A percentile compares a stretch with the other conserved stretches of the same genome.
Conservation (phyloP, 2,797 vertebrate species). For the Myotis myotis region DNA sequence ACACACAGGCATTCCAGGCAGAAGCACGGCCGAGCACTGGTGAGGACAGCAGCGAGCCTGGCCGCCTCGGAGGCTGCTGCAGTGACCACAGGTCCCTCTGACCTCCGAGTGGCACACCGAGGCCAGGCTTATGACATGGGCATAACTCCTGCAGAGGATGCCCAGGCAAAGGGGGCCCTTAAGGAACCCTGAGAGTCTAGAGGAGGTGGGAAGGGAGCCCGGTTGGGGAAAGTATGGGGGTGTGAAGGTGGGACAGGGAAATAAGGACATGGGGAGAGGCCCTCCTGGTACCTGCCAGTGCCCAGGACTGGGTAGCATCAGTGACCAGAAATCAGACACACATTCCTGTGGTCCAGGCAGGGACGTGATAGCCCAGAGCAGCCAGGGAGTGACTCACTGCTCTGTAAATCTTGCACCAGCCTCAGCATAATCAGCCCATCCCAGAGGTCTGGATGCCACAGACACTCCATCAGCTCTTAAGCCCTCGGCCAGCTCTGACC, state of each 20-base stretch:
- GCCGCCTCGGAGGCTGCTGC: not conserved
- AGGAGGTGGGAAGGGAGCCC: not conserved
- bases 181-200: not conserved
- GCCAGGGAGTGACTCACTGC: slow-evolving; percentile 72
- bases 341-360: not conserved
- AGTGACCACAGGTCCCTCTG: not conserved
- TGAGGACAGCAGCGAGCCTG: not conserved
- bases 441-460: not conserved
- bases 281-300: not conserved
- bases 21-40: not conserved
- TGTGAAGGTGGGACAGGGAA: not conserved
- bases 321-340: not conserved
- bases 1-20: not conserved
- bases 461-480: not conserved
- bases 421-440: slow-evolving; percentile 45
- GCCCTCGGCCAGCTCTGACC: not conserved
- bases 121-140: not conserved
- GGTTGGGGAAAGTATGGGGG: too few species aligned
- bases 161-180: not conserved
- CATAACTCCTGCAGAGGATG: not conserved
- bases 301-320: not conserved
- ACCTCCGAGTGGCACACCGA: not conserved
- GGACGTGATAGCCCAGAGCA: slow-evolving; percentile 64
- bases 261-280: not conserved
- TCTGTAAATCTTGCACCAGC: slow-evolving; percentile 61